Base-by-base conservation (phyloP, 2,888 invertebrate genomes). In the Drosophila falleni region DNA sequence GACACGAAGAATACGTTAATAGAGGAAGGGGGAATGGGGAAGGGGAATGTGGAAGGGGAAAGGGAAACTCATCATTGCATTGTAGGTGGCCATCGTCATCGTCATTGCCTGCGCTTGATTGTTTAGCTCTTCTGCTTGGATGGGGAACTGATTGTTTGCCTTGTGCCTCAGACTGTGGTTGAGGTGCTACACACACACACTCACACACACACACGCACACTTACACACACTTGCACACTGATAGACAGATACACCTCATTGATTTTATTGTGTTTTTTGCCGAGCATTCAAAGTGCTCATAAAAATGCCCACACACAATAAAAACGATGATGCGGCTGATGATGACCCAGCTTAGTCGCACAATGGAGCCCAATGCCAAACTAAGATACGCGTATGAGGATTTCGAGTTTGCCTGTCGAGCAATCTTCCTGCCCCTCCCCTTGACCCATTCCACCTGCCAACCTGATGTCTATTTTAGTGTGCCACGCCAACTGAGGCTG, bases 251-350 rank as follows among this genome's bases (percentile, higher is more conserved):
- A 81, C 80, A 91, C 91, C 91, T 91, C 91, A 91, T 91, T 91
- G 91, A 81, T 90, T 91, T 91, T 91, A 91, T 90, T 90, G 89
- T 89, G 81, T 88, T 89, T 87, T 81, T 80, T 84, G 78, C 81
- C 61, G 58, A 60, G 73, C 85, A 89, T 87, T 83, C 78, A 85
- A 86, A 80, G 83, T 77, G 86, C 89, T 82, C 89, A 84, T 89
- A 89, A 89, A 89, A 89, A 88, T 89, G 87, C 81, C 87, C 87
- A 82, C 84, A 82, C 84, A 81, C 87, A 84, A 87, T 87, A 88
- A 82, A 87, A 84, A 80, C 77, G 88, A 86, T 86, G 87, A 83
- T 87, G 87, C 72, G 82, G 84, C 87, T 76, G 71, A 58, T 82
- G 81, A 70, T 75, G 78, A 74, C 78, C 78, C 56, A 55, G 39